A percentile compares a stretch with the other conserved stretches of the same genome.
Conservation (phyloP, 2,888 invertebrate genomes). For the Lordiphosa fenestrarum region DNA sequence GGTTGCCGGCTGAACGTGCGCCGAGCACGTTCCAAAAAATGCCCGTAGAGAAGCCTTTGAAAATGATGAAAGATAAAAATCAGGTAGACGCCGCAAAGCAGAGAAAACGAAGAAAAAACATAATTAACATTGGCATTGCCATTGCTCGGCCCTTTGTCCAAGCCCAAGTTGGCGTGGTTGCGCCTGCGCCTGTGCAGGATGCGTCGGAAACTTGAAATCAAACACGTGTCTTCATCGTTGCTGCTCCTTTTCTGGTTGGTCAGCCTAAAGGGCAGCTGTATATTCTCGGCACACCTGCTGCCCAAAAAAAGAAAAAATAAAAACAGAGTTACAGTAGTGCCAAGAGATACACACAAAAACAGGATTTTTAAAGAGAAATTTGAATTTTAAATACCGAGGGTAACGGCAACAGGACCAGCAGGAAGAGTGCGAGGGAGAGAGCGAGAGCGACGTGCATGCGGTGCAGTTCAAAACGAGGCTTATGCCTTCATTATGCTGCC, state of each 20-base stretch:
- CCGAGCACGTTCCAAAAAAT: constrained; percentile 69
- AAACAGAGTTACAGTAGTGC: constrained; percentile 47
- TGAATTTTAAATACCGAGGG: constrained; percentile 52
- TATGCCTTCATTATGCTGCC: constrained; percentile 1
- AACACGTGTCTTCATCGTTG: constrained; percentile 60
- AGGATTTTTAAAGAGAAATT: constrained; percentile 60
- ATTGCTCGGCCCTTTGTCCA: constrained; percentile 15
- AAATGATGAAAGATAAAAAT: constrained; percentile 59
- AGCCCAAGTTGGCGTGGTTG: constrained; percentile 9
- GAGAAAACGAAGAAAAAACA: constrained; percentile 39
- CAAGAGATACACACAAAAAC: constrained; percentile 43
- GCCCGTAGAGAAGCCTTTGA: constrained; percentile 44
- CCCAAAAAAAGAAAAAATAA: constrained; percentile 39
- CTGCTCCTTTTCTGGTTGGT: constrained; percentile 59
- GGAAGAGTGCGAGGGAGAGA: no score
- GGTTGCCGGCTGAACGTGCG: constrained; percentile 48
- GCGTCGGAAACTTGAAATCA: constrained; percentile 66
- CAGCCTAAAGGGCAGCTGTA: constrained; percentile 48
- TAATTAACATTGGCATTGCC: constrained; percentile 59
- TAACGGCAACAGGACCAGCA: constrained; percentile 3
- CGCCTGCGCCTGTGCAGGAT: constrained; percentile 60
- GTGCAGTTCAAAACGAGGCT: constrained; percentile 10
- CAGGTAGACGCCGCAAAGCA: constrained; percentile 53
- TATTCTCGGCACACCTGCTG: constrained; percentile 53
- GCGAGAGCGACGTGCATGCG: not conserved